Conservation (phyloP, 2,797 vertebrate species). For the Sphenopsis melanotis region DNA sequence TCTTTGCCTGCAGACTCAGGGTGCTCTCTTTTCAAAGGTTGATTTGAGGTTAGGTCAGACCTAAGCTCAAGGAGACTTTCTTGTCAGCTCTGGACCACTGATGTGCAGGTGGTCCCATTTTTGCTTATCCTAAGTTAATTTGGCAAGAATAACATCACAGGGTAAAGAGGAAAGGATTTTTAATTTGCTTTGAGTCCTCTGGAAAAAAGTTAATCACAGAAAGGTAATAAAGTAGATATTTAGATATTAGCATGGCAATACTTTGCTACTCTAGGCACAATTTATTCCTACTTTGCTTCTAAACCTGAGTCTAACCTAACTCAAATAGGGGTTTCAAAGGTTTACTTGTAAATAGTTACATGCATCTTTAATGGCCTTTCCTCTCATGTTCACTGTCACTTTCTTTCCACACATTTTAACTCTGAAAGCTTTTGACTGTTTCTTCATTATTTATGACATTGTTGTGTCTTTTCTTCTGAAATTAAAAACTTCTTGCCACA, state of each 20-base stretch:
- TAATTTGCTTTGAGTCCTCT: neutral
- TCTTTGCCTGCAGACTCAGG: neutral
- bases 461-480: constrained; percentile 68
- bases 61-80: neutral
- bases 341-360: constrained; percentile 60
- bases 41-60: neutral
- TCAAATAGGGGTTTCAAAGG: constrained; percentile 40
- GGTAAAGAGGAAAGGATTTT: neutral
- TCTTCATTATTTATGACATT: constrained; percentile 70
- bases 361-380: constrained; percentile 55
- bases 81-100: neutral
- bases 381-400: constrained; percentile 56
- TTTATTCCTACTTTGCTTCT: neutral
- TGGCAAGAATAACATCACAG: neutral
- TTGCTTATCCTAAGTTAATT: neutral
- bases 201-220: neutral
- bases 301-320: neutral
- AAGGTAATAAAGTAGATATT: neutral
- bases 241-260: neutral
- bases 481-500: constrained; percentile 61
- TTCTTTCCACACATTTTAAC: constrained; percentile 62
- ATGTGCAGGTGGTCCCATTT: neutral
- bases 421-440: constrained; percentile 67
- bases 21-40: neutral
- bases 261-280: neutral